Percentiles rank a stretch among this genome's conserved stretches.
These are phyloP conservation scores for Urophycis tenuis DNA, from an alignment of 2,797 vertebrate species.

Conservation along the genomic window DNA sequence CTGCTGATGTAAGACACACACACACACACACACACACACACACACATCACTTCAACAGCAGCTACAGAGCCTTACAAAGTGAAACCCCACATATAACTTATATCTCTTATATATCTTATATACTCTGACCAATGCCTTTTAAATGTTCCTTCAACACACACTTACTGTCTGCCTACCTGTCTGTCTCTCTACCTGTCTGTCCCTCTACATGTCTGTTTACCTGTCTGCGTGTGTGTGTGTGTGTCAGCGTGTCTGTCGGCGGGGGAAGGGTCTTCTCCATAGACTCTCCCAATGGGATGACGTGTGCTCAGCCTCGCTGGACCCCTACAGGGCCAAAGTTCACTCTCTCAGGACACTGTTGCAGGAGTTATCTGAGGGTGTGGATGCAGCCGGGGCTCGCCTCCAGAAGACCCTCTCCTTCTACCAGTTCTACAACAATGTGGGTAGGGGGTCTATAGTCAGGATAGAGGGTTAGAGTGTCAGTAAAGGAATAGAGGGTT, in stretches of 20 bases:
- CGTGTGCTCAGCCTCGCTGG: conserved; percentile 66
- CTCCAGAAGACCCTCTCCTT: conserved; percentile 68
- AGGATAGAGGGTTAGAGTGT: too few species aligned
- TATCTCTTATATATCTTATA: too few species aligned
- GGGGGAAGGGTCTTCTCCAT: conserved; percentile 72
- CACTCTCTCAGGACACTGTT: conserved; percentile 72
- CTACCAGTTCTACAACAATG: neutral
- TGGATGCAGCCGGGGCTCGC: conserved; percentile 68
- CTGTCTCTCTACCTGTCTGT: neutral
- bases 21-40: neutral
- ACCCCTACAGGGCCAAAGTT: conserved; percentile 64
- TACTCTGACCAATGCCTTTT: too few species aligned
- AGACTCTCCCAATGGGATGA: conserved; percentile 72
- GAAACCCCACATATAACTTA: neutral
- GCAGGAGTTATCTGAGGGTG: conserved; percentile 75
- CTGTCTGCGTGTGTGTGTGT: neutral
- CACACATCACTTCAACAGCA: neutral
- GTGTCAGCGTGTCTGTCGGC: neutral
- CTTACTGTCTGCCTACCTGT: neutral
- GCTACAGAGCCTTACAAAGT: neutral
- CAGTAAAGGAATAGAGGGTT: too few species aligned
- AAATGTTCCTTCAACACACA: too few species aligned
- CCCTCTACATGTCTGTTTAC: neutral
- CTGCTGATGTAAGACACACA: conserved; percentile 63
- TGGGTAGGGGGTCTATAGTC: conserved; percentile 42